Evolutionary conservation across 1,140 invertebrate genomes (phyloP).

Genomic region (Geopemphigus sp.): DNA sequence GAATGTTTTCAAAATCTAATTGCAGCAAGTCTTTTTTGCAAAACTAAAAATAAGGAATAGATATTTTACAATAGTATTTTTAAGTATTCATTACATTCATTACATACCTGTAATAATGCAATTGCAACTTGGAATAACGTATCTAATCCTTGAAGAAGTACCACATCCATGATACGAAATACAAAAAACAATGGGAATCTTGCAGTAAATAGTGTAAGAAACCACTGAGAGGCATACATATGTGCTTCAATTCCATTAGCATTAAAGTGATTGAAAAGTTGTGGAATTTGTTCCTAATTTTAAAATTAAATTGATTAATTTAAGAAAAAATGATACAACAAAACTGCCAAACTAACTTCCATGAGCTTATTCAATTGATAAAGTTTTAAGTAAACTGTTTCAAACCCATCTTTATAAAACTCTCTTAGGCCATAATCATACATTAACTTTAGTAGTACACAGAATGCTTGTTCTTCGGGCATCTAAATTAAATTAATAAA

Average conservation of each 20-base stretch:
- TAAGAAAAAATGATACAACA: not conserved
- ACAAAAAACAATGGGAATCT: slow-evolving; percentile 97
- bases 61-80: slow-evolving; percentile 15
- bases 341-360: slow-evolving; percentile 64
- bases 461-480: slow-evolving; percentile 99
- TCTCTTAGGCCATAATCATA: slow-evolving; percentile 92
- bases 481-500: slow-evolving; percentile 67
- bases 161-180: slow-evolving; percentile 95
- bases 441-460: slow-evolving; percentile 94
- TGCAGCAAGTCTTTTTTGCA: slow-evolving; percentile 90
- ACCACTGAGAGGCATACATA: slow-evolving; percentile 99
- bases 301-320: not conserved
- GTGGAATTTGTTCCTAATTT: slow-evolving; percentile 79
- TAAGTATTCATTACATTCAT: not conserved
- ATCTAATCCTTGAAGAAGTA: slow-evolving; percentile 89
- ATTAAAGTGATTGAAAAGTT: slow-evolving; percentile 86
- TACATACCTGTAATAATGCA: slow-evolving; percentile 79
- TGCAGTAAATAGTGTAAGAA: slow-evolving; percentile 96
- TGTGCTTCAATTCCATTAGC: slow-evolving; percentile 92
- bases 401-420: slow-evolving; percentile 94
- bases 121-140: slow-evolving; percentile 95
- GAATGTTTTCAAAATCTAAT: slow-evolving; percentile 92
- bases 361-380: slow-evolving; percentile 95
- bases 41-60: slow-evolving; percentile 59
- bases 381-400: slow-evolving; percentile 89